phyloP scores from a whole-genome alignment of 2,797 vertebrate genomes.

The Phrynocephalus forsythii region DNA sequence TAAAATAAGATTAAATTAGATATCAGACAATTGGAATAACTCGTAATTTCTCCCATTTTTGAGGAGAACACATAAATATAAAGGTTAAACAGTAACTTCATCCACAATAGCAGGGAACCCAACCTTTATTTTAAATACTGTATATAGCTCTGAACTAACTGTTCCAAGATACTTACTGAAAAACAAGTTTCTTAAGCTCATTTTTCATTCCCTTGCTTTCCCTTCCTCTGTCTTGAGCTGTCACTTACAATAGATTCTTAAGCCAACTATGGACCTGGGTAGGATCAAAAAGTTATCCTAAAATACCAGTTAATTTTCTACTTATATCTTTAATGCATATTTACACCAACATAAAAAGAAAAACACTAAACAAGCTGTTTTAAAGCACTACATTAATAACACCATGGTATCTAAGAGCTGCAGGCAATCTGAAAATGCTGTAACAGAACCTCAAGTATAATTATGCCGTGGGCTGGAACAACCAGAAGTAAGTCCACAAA shows the following conservation, averaged over 20 bases:
- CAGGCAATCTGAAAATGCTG: background rate
- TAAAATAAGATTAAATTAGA: too few relatives aligned
- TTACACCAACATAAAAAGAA: background rate
- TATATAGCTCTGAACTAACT: too few relatives aligned
- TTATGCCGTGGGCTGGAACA: background rate
- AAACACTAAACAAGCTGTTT: background rate
- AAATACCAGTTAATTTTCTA: background rate
- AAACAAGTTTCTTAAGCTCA: background rate
- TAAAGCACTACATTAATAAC: background rate
- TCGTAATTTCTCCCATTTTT: too few relatives aligned
- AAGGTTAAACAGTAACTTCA: background rate
- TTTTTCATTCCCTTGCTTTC: background rate
- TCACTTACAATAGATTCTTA: background rate
- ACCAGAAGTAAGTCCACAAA: background rate
- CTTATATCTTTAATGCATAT: background rate
- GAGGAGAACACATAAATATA: background rate
- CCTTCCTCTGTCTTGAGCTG: background rate
- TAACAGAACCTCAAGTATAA: conserved; percentile 7
- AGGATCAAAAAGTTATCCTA: background rate
- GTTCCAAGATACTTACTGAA: too few relatives aligned
- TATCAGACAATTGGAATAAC: too few relatives aligned
- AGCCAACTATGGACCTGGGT: background rate
- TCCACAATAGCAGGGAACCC: too few relatives aligned
- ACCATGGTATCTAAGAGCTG: background rate
- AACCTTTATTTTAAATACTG: too few relatives aligned